A percentile compares a stretch with the other conserved stretches of the same genome.
These are phyloP conservation scores for Channa argus DNA, from an alignment of 2,113 vertebrate species.

Conservation along the genomic window DNA sequence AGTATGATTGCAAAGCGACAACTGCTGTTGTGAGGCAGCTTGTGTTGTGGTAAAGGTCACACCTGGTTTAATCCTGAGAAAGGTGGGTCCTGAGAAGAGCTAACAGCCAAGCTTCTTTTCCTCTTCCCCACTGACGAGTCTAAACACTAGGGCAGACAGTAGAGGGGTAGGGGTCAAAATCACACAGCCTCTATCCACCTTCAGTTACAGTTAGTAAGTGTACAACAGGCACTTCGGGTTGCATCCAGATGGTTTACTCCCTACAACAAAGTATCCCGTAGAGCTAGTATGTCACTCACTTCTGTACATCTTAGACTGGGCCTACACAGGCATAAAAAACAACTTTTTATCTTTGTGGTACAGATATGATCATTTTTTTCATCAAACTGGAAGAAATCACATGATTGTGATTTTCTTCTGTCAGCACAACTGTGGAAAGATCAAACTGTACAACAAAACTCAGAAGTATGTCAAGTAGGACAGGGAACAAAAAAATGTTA, in stretches of 20 bases:
- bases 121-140: constrained; percentile 99
- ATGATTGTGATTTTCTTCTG: constrained; percentile 31
- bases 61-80: constrained; percentile 99
- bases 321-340: constrained; percentile 16
- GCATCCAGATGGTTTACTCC: constrained; percentile 55
- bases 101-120: constrained; percentile 99
- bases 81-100: constrained; percentile 99
- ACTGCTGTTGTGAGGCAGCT: constrained; percentile 77
- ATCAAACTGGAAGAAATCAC: constrained; percentile 51
- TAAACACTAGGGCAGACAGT: constrained; percentile 99
- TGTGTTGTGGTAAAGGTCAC: constrained; percentile 96
- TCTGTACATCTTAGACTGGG: constrained; percentile 31
- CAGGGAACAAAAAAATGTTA: too few relatives aligned
- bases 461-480: constrained; percentile 2
- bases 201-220: constrained; percentile 75
- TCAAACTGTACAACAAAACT: constrained; percentile 38
- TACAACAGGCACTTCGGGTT: constrained; percentile 70
- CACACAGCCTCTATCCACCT: constrained; percentile 84
- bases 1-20: constrained; percentile 73
- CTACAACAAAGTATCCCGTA: constrained; percentile 34
- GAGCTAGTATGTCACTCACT: constrained; percentile 5
- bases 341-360: constrained; percentile 34
- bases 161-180: constrained; percentile 99
- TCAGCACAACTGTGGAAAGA: constrained; percentile 41
- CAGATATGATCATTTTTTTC: constrained; percentile 57